phyloP scores from a whole-genome alignment of 2,113 vertebrate species.

The Mesitornis unicolor region DNA sequence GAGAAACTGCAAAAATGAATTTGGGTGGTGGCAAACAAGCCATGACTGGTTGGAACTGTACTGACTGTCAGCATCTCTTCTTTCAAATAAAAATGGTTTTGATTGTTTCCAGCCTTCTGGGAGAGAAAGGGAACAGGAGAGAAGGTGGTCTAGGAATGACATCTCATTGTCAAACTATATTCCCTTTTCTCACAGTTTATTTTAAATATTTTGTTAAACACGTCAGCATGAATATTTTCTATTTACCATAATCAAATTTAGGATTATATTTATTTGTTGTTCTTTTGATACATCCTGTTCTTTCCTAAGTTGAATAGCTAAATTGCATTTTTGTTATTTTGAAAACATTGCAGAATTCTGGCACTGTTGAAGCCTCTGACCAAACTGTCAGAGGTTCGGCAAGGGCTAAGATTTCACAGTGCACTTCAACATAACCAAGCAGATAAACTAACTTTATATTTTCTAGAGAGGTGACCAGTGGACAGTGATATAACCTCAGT shows the following conservation, averaged over 20 bases:
- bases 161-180: neutral
- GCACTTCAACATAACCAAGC: neutral
- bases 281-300: neutral
- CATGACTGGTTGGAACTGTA: neutral
- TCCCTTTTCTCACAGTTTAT: neutral
- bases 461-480: neutral
- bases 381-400: neutral
- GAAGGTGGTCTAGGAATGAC: neutral
- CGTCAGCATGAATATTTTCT: neutral
- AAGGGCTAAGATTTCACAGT: neutral
- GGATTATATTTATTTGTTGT: neutral
- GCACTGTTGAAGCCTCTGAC: neutral
- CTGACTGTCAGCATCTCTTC: neutral
- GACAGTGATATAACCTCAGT: neutral
- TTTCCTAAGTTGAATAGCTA: neutral
- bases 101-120: neutral
- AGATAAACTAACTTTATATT: neutral
- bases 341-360: neutral
- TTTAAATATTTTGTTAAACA: neutral
- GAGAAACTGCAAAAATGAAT: neutral
- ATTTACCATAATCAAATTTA: neutral
- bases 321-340: neutral
- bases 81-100: neutral
- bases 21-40: neutral
- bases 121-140: neutral